phyloP scores from a whole-genome alignment of 1,140 invertebrate genomes.

The Drosophila kepulauana region DNA sequence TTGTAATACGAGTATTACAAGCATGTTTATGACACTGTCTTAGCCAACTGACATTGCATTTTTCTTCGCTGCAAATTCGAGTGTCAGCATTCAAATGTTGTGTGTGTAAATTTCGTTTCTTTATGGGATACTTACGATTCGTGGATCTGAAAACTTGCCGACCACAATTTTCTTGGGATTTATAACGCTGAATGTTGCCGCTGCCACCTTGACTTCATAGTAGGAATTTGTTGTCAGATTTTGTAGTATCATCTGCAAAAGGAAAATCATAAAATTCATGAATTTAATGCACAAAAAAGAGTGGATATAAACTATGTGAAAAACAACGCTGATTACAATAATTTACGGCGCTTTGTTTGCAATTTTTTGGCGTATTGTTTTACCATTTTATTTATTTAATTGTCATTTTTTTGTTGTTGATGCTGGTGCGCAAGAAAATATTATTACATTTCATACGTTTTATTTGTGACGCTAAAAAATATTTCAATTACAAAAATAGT shows the following conservation, averaged over 20 bases:
- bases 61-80: constrained; percentile 11
- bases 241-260: constrained; percentile 88
- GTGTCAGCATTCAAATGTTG: constrained; percentile 52
- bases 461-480: constrained; percentile 50
- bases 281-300: no score
- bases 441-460: constrained; percentile 36
- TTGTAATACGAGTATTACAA: constrained; percentile 39
- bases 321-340: background rate
- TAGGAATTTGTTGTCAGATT: constrained; percentile 91
- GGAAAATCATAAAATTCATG: background rate
- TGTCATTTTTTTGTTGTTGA: background rate
- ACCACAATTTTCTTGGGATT: constrained; percentile 88
- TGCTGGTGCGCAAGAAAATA: constrained; percentile 1
- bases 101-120: constrained; percentile 22
- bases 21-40: constrained; percentile 55
- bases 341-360: background rate
- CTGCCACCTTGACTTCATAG: constrained; percentile 91
- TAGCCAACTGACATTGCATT: constrained; percentile 15
- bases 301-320: background rate
- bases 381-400: constrained; percentile 4
- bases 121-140: constrained; percentile 86
- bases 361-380: constrained; percentile 1
- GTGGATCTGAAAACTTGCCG: constrained; percentile 88
- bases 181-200: constrained; percentile 89
- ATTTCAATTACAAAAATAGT: constrained; percentile 75